Evolutionary conservation across 2,113 vertebrate genomes (phyloP), one percentile per base, ranked within the genome.

Genomic region (Neolamprologus tretocephalus): DNA sequence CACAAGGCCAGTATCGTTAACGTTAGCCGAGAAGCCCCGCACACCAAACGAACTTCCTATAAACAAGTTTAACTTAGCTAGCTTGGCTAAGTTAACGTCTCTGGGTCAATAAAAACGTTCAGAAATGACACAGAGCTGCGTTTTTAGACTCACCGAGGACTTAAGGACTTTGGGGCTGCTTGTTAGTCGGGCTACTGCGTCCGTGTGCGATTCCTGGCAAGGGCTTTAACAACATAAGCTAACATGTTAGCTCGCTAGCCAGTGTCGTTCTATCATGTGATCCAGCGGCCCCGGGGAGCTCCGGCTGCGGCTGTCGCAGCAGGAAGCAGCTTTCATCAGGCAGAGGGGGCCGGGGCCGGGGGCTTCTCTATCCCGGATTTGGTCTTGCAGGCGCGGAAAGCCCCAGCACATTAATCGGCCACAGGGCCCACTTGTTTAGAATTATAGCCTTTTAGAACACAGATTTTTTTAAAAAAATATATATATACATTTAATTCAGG

Each of bases 211-310:
- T 75, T 83, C 75, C 26, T 92, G 88, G 92, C 88, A 88, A 80
- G 40, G 26, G 79, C 51, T 91, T 47, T 90, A 89, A 93, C 90
- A 93, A 88, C 23, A 37, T 9, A 33, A 47, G 92, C 84, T 92
- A 95, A 82, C 89, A 26, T 19, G 89, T 91, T 94, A 94, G 91
- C 93, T 71, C 7, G 4, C 16, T 87, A 71, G 66, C 45, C 37
- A 84, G 80, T 87, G 31, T 58, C 61, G 87, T 57, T 84, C 14
- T 16, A 23, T 95, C 95, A 95, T 90, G 93, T 95, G 95, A 95
- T 47, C 10, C 31, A 23, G 87, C 40, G 68, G 84, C 82, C 33
- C 47, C 9, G 14, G 66, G 58, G 26, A 35, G 78, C 81, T 68
- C 81, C 23, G 35, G 79, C 81, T 45, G 37, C 37, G 19, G 75